A percentile compares a stretch with the other conserved stretches of the same genome.
phyloP scores from a whole-genome alignment of 2,888 invertebrate species.

The Cosmia trapezina region DNA sequence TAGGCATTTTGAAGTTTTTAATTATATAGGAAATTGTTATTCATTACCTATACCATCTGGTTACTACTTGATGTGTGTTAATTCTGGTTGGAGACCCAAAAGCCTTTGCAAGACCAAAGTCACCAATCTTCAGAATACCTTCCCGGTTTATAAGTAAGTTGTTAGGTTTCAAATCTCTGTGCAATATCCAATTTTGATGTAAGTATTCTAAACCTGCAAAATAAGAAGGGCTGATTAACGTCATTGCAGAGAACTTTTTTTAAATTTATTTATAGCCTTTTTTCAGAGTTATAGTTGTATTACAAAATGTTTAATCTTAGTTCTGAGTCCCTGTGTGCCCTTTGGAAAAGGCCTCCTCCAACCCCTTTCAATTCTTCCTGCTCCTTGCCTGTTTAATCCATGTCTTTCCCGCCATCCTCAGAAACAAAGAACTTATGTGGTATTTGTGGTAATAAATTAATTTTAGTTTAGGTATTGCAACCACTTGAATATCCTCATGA shows the following conservation, averaged over 20 bases:
- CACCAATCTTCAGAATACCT: slow-evolving; percentile 98
- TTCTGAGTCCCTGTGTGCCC: too few species aligned
- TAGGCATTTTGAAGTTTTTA: neutral
- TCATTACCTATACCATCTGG: slow-evolving; percentile 96
- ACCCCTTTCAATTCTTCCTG: too few species aligned
- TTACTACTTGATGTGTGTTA: slow-evolving; percentile 99
- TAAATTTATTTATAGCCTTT: too few species aligned
- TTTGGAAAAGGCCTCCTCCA: too few species aligned
- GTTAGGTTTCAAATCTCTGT: slow-evolving; percentile 99
- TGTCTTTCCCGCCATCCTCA: too few species aligned
- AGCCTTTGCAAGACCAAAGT: slow-evolving; percentile 99
- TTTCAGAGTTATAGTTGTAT: too few species aligned
- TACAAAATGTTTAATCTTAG: too few species aligned
- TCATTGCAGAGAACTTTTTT: neutral
- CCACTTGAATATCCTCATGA: neutral
- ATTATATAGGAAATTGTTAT: neutral
- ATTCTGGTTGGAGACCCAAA: slow-evolving; percentile 99
- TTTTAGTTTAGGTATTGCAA: neutral
- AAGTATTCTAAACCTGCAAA: slow-evolving; percentile 96
- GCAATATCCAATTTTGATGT: slow-evolving; percentile 98
- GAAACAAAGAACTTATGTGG: neutral
- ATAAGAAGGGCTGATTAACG: neutral
- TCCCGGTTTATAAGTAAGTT: slow-evolving; percentile 98
- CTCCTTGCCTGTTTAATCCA: too few species aligned
- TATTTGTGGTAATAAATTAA: neutral